Base-by-base conservation (phyloP, 2,888 invertebrate genomes). In the Gisinianus flammeolus region DNA sequence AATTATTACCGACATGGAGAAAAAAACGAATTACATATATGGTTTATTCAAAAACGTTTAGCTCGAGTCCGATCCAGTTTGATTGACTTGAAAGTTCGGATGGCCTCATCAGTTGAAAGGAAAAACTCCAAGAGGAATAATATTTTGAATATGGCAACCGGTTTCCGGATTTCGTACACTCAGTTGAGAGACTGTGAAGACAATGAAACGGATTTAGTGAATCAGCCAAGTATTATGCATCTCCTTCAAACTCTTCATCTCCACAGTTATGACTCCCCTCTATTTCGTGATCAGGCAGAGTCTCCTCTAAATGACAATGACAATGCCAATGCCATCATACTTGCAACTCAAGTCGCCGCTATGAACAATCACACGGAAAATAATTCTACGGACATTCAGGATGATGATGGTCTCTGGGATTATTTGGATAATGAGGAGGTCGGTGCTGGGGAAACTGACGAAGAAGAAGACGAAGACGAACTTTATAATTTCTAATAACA, bases 361-460 rank as follows among this genome's bases (percentile, higher is more conserved):
- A 44, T 16, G 16, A 44, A 16, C 16, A 44, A 44, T 16, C 10
- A 56, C 22, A 62, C 19, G 12, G 62, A 62, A 3, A n/a, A 54
- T 4, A 54, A 35, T 24, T n/a, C n/a, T n/a, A n/a, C 10, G 22
- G 52, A 69, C 26, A 6, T 35, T 16, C 2, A 16, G 1, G 69
- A 83, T 19, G 82, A 83, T 31, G 82, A 83, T 62, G 68, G 52
- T 28, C 30, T 83, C 4, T 84, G 84, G 84, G 83, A 84, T 28
- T 84, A 84, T 72, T 76, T 84, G 54, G 82, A 82, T 22, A 73
- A 64, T 0, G 77, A 81, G 8, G 72, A 26, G 19, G 81, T 80
- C 10, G 68, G 80, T 4, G 80, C 78, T 24, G 79, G 79, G 5
- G 77, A 33, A 19, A 0, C 24, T 22, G 72, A 81, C 16, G 71